Base-by-base conservation (phyloP, 2,888 invertebrate species). In the Leptodirus hochenwartii region DNA sequence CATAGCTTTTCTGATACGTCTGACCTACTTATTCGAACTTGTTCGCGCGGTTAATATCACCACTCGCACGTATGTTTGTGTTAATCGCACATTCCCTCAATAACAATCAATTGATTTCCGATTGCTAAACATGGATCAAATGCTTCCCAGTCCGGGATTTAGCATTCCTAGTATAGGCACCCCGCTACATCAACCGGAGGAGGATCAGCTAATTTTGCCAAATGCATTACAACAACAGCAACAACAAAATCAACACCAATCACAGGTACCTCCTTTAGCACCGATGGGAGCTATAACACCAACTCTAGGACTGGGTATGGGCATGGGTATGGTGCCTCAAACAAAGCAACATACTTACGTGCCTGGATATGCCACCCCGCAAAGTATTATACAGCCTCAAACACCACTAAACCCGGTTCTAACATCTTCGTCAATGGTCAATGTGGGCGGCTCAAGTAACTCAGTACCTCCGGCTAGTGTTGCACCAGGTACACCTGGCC, bases 71-170 rank as follows among this genome's bases (percentile, higher is more conserved):
- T n/a, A n/a, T n/a, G n/a, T n/a, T n/a, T n/a, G n/a, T n/a, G n/a
- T n/a, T n/a, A n/a, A n/a, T n/a, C n/a, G n/a, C n/a, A n/a, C n/a
- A n/a, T n/a, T n/a, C n/a, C n/a, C n/a, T n/a, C n/a, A n/a, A n/a
- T n/a, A n/a, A n/a, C n/a, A n/a, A n/a, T n/a, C n/a, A n/a, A n/a
- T n/a, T n/a, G n/a, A n/a, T n/a, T n/a, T n/a, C n/a, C n/a, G n/a
- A n/a, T n/a, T n/a, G n/a, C n/a, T n/a, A n/a, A n/a, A n/a, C n/a
- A 85, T 85, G 84, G 85, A 87, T 69, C 79, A 82, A 57, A 84
- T 87, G 82, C 61, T 87, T 36, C 78, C 80, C 15, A 87, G 85
- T 58, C 87, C 87, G 12, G 82, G 80, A 38, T 78, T 75, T 47
- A 81, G 80, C 43, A 84, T 87, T 53, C 85, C 85, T 37, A 85